A percentile compares a stretch with the other conserved stretches of the same genome.
Conservation (phyloP, 2,113 vertebrate genomes). For the Capreolus pygargus region DNA sequence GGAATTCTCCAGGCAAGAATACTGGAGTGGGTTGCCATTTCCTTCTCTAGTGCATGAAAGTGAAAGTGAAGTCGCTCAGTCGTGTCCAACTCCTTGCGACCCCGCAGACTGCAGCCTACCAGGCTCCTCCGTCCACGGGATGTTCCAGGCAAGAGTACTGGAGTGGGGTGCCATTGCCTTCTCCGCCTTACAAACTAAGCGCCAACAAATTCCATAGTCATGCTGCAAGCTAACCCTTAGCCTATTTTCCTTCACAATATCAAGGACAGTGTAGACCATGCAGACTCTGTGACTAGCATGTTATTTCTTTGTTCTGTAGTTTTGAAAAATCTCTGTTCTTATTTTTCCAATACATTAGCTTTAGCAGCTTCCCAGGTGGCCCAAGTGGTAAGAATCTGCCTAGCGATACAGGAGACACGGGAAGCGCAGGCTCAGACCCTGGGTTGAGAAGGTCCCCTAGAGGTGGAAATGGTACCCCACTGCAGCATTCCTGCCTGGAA, state of each 20-base stretch:
- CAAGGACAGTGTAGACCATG: background rate
- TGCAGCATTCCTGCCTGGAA: background rate
- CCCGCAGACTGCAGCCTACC: background rate
- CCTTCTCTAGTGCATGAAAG: background rate
- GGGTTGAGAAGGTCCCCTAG: background rate
- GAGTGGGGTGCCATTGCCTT: background rate
- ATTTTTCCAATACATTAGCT: background rate
- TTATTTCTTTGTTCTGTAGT: background rate
- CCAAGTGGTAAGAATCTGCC: background rate
- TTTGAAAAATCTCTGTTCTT: background rate
- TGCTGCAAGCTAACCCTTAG: background rate
- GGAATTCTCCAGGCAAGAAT: background rate
- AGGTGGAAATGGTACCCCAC: background rate
- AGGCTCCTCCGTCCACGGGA: background rate
- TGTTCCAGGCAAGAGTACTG: background rate
- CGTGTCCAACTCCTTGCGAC: accelerated
- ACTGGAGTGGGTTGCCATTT: background rate
- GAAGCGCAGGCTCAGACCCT: background rate
- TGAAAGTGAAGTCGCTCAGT: background rate
- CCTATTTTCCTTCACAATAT: background rate
- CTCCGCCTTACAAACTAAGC: background rate
- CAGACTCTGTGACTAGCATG: accelerated
- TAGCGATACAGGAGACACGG: background rate
- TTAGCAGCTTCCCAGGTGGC: background rate
- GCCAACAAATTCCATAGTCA: background rate